These are phyloP conservation scores for Halocaridina rubra DNA, from an alignment of 2,888 invertebrate genomes.

Conservation along the genomic window DNA sequence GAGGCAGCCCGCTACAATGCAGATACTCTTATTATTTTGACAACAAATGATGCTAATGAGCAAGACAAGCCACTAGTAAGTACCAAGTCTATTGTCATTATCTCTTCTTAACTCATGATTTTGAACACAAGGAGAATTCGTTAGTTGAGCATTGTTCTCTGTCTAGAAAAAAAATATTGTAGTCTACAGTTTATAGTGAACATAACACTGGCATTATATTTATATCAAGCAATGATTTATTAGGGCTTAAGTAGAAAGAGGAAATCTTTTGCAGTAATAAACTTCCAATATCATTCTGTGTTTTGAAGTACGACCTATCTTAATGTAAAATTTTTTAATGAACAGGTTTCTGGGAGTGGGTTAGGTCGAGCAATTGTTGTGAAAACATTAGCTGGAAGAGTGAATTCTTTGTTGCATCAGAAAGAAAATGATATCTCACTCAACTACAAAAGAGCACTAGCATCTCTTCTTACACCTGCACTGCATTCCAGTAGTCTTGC, in stretches of 20 bases:
- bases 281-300: too few species aligned
- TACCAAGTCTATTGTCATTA: background rate
- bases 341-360: background rate
- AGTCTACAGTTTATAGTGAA: too few species aligned
- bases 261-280: too few species aligned
- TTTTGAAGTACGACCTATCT: too few species aligned
- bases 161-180: too few species aligned
- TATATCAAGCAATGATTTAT: too few species aligned
- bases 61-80: background rate
- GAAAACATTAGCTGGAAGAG: slow-evolving; percentile 12
- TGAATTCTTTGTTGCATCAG: slow-evolving; percentile 19
- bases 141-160: too few species aligned
- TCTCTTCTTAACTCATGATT: too few species aligned
- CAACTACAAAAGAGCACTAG: slow-evolving; percentile 46
- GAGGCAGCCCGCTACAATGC: slow-evolving; percentile 24
- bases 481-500: background rate
- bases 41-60: background rate
- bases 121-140: too few species aligned
- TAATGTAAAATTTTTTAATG: too few species aligned
- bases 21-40: slow-evolving; percentile 34
- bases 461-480: slow-evolving; percentile 44
- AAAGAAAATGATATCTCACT: background rate
- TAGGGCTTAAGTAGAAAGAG: too few species aligned
- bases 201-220: too few species aligned
- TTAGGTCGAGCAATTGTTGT: slow-evolving; percentile 16